These are phyloP conservation scores for Alviniconcha marisindica DNA, from an alignment of 1,140 invertebrate species.

Conservation along the genomic window DNA sequence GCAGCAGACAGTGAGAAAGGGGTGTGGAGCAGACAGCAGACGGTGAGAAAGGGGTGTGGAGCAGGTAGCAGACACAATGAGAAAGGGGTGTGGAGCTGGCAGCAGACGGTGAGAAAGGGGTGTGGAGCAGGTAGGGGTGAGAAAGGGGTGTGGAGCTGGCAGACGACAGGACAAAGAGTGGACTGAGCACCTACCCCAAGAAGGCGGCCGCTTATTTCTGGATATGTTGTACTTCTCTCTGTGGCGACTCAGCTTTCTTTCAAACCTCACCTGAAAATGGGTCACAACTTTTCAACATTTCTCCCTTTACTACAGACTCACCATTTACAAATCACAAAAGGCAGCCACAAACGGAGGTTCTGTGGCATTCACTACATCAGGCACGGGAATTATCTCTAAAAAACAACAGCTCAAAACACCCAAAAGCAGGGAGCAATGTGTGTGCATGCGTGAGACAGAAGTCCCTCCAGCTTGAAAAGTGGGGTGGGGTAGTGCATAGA, in stretches of 20 bases:
- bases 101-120: no score
- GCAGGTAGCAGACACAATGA: no score
- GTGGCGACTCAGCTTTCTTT: constrained; percentile 76
- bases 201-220: constrained; percentile 85
- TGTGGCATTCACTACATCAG: no score
- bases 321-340: background rate
- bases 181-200: constrained; percentile 84
- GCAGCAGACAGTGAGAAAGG: no score
- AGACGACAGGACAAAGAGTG: no score
- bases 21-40: no score
- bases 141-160: no score
- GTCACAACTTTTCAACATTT: background rate
- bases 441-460: background rate
- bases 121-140: no score
- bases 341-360: background rate
- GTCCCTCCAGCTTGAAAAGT: no score
- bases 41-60: no score
- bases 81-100: no score
- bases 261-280: constrained; percentile 73
- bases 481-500: background rate
- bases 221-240: constrained; percentile 75
- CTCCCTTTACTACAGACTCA: background rate
- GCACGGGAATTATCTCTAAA: no score
- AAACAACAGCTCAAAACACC: background rate
- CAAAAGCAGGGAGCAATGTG: background rate